These are phyloP conservation scores for Hylia prasina DNA, from an alignment of 2,113 vertebrate genomes.

Conservation along the genomic window DNA sequence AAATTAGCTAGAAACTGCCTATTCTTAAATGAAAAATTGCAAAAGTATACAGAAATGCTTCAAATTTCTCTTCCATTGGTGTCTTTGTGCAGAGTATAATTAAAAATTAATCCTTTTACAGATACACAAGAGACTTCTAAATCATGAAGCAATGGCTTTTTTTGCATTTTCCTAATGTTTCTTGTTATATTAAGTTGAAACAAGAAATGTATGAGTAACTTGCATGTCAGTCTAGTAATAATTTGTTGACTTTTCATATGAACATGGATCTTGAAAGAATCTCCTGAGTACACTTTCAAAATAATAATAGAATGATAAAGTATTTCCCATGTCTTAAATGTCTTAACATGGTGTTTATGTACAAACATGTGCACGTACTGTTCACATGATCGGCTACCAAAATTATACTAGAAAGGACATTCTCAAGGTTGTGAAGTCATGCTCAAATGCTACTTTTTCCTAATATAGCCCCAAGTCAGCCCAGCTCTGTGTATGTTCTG, in stretches of 20 bases:
- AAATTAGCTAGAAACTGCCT: background rate
- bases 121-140: background rate
- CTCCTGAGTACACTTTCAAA: background rate
- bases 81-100: background rate
- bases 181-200: background rate
- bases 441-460: background rate
- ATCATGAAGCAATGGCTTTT: background rate
- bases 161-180: background rate
- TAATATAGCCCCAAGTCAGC: background rate
- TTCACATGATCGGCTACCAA: slow-evolving; percentile 41
- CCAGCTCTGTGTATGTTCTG: background rate
- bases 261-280: background rate
- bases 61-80: background rate
- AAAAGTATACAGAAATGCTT: background rate
- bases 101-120: background rate
- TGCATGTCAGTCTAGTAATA: background rate
- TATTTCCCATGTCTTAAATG: background rate
- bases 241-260: background rate
- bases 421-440: slow-evolving; percentile 34
- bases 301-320: background rate
- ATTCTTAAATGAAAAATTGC: background rate
- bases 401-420: slow-evolving; percentile 17
- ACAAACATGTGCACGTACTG: background rate
- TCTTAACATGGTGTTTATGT: background rate
- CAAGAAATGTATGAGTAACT: background rate